Percentiles rank a stretch among this genome's conserved stretches.
phyloP scores from a whole-genome alignment of 2,113 vertebrate genomes.

The Crotalus tigris region DNA sequence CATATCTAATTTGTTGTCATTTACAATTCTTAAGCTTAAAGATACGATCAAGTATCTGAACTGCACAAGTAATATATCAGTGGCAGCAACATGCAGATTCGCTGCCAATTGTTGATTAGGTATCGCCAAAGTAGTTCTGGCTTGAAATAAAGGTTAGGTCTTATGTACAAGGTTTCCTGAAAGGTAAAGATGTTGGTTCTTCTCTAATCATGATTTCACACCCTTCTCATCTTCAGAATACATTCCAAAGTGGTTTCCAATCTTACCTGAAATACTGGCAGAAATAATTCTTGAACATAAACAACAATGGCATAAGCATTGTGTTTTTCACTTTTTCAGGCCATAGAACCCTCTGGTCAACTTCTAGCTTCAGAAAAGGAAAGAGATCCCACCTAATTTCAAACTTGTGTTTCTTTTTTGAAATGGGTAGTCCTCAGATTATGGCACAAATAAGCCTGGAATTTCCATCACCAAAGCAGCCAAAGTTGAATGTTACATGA shows the following conservation, averaged over 20 bases:
- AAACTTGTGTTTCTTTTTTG: neutral
- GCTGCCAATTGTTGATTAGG: neutral
- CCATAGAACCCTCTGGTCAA: neutral
- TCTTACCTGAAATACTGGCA: neutral
- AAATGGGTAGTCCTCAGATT: neutral
- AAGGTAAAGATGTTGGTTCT: neutral
- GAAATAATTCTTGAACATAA: neutral
- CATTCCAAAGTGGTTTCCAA: neutral
- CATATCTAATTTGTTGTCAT: constrained; percentile 52
- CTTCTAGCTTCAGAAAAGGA: neutral
- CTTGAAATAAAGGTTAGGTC: neutral
- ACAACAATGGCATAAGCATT: too few species aligned
- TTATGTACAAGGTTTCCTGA: neutral
- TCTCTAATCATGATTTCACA: neutral
- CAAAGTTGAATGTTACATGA: neutral
- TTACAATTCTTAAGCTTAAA: neutral
- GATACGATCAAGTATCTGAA: neutral
- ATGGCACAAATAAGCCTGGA: neutral
- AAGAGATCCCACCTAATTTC: neutral
- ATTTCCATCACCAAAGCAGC: neutral
- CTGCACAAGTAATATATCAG: neutral
- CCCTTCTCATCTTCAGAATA: neutral
- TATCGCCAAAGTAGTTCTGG: neutral
- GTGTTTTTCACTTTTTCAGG: neutral
- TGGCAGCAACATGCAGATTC: neutral